Percentiles rank a stretch among this genome's conserved stretches.
Conservation (phyloP, 1,140 invertebrate genomes). For the Himalopsyche phryganea region DNA sequence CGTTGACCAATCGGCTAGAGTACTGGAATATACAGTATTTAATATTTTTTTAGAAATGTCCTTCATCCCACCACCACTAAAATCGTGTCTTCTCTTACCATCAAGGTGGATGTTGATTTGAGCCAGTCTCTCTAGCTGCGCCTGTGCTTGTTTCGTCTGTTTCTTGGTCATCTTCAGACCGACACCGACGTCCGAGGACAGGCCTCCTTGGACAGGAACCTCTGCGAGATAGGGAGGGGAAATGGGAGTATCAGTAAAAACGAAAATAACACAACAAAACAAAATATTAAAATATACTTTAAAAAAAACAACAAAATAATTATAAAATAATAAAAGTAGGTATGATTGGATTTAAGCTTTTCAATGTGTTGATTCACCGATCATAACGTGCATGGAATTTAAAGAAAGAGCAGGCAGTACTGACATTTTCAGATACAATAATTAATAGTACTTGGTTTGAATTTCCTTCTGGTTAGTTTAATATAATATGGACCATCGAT, state of each 20-base stretch:
- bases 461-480: too few relatives aligned
- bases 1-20: too few relatives aligned
- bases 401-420: too few relatives aligned
- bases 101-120: slow-evolving; percentile 85
- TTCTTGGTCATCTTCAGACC: slow-evolving; percentile 57
- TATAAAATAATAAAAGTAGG: background rate
- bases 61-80: slow-evolving; percentile 3
- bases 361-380: too few relatives aligned
- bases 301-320: background rate
- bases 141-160: slow-evolving; percentile 58
- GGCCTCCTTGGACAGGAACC: slow-evolving; percentile 35
- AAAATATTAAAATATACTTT: slow-evolving; percentile 10
- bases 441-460: too few relatives aligned
- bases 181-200: slow-evolving; percentile 46
- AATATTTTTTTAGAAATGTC: too few relatives aligned
- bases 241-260: background rate
- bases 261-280: slow-evolving; percentile 19
- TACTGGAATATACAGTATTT: too few relatives aligned
- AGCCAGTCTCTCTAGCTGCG: slow-evolving; percentile 68
- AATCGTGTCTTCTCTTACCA: slow-evolving; percentile 59
- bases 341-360: too few relatives aligned
- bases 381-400: too few relatives aligned
- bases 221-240: background rate
- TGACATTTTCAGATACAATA: too few relatives aligned
- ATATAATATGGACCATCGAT: too few relatives aligned